Evolutionary conservation across 2,888 invertebrate species (phyloP).

Genomic region (Diaperis boleti): DNA sequence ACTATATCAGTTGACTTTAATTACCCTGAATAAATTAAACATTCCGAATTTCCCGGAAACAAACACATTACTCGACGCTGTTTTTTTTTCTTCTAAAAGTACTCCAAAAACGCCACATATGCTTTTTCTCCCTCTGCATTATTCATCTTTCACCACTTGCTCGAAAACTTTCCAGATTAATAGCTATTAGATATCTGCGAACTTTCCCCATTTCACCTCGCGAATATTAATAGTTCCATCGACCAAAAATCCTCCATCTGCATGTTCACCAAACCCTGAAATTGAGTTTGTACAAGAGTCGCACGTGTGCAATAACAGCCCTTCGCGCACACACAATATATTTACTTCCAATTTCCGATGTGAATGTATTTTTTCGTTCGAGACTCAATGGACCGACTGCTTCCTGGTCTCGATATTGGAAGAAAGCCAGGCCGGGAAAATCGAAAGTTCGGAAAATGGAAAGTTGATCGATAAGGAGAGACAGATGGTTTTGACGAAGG

Average conservation of each 20-base stretch:
- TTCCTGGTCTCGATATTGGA: conserved; percentile 5
- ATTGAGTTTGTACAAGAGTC: conserved; percentile 48
- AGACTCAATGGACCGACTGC: conserved; percentile 19
- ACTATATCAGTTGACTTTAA: no score
- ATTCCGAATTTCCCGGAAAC: neutral
- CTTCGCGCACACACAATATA: conserved; percentile 22
- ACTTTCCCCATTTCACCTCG: conserved; percentile 3
- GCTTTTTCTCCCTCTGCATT: neutral
- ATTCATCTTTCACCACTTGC: conserved; percentile 6
- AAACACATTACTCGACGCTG: neutral
- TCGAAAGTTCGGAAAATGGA: neutral
- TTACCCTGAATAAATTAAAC: no score
- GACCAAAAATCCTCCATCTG: conserved; percentile 31
- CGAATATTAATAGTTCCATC: conserved; percentile 20
- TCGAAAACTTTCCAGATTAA: conserved; percentile 18
- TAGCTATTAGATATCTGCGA: conserved; percentile 13
- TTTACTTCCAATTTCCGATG: conserved; percentile 38
- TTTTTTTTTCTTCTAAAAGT: neutral
- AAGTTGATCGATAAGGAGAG: neutral
- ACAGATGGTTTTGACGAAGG: no score
- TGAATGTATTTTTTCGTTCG: conserved; percentile 18
- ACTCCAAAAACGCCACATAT: neutral
- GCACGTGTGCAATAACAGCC: conserved; percentile 22
- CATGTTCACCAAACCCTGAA: conserved; percentile 52
- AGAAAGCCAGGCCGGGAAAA: neutral